Conservation (phyloP, 2,797 vertebrate species). For the Crocodylus rhombifer region DNA sequence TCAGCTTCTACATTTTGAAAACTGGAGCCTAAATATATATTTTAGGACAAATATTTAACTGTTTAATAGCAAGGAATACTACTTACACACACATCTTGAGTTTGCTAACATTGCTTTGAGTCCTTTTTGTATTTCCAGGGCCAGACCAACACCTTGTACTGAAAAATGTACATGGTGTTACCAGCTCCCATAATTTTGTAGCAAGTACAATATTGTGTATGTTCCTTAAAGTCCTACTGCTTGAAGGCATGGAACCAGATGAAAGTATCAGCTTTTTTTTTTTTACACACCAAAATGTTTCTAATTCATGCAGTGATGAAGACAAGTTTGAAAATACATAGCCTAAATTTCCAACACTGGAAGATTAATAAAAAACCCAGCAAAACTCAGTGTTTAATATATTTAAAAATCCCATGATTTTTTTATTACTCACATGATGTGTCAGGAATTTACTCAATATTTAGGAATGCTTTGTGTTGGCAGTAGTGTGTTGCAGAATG, state of each 20-base stretch:
- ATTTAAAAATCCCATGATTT: slow-evolving; percentile 37
- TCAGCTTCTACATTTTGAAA: slow-evolving; percentile 16
- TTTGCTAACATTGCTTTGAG: not conserved
- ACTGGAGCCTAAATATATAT: not conserved
- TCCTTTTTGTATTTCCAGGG: slow-evolving; percentile 12
- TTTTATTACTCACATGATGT: not conserved
- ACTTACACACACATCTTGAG: not conserved
- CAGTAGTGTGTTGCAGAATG: not conserved
- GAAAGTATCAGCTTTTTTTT: slow-evolving; percentile 35
- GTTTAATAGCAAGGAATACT: slow-evolving; percentile 6
- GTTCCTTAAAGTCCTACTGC: not conserved
- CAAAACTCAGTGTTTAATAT: not conserved
- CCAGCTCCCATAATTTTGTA: not conserved
- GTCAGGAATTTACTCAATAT: not conserved
- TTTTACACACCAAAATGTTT: slow-evolving; percentile 18
- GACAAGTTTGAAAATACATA: not conserved
- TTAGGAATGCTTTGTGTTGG: not conserved
- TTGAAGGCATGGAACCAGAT: not conserved
- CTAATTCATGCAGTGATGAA: not conserved
- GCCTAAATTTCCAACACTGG: not conserved
- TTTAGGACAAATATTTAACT: not conserved
- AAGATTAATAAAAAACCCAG: not conserved
- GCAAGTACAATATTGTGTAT: not conserved
- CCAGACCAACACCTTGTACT: not conserved
- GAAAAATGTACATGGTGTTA: not conserved